phyloP scores from a whole-genome alignment of 1,140 invertebrate genomes.

The Carposina sasakii region DNA sequence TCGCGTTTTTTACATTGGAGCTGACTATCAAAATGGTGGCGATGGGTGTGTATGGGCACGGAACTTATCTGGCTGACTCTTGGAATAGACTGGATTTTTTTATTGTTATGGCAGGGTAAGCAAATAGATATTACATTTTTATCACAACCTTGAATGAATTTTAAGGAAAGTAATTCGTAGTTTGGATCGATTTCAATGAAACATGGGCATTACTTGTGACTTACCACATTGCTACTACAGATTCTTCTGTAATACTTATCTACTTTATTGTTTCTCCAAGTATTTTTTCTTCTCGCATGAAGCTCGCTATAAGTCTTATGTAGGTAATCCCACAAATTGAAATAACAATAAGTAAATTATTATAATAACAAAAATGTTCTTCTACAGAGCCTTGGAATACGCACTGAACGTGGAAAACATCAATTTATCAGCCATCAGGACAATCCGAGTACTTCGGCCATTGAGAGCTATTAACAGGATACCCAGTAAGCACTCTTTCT shows the following conservation, averaged over 20 bases:
- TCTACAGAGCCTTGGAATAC: constrained; percentile 91
- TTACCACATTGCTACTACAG: no score
- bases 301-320: no score
- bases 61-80: constrained; percentile 96
- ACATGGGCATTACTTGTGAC: no score
- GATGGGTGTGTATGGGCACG: constrained; percentile 97
- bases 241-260: no score
- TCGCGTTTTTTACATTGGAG: constrained; percentile 96
- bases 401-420: constrained; percentile 96
- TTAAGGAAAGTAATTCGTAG: no score
- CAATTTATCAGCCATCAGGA: constrained; percentile 97
- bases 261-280: no score
- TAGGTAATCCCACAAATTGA: no score
- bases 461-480: constrained; percentile 99
- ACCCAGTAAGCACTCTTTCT: constrained; percentile 96
- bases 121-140: background rate
- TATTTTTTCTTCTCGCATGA: no score
- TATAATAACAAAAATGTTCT: constrained; percentile 25
- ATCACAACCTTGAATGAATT: background rate
- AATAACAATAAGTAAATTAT: no score
- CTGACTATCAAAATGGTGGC: constrained; percentile 99
- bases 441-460: constrained; percentile 96
- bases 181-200: no score
- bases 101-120: constrained; percentile 96
- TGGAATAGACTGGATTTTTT: constrained; percentile 99